Base-by-base conservation (phyloP, 2,797 vertebrate genomes). In the Ceryle rudis region DNA sequence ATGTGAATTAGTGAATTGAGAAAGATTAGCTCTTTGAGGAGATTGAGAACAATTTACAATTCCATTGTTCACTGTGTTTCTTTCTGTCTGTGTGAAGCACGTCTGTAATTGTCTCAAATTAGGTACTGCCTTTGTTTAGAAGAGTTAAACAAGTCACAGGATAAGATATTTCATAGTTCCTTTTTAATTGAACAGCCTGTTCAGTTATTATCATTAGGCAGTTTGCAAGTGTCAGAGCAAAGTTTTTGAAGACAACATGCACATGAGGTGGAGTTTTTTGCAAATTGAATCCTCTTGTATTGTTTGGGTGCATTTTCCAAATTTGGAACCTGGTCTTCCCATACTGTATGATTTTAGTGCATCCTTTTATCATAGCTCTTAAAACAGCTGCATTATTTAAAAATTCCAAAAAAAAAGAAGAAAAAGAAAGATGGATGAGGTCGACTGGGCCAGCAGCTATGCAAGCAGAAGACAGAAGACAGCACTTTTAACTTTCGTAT, bases 61-160 rank as follows among this genome's bases (percentile, higher is more conserved):
- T 46, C 69, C 54, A 81, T 91, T 93, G 86, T 95, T 71, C 0
- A 0, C 17, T 92, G 80, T 91, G 94, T 85, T 93, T 80, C 87
- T 96, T 86, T 92, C 86, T 94, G 93, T 83, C 87, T 83, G 42
- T 61, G 23, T 71, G 52, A 90, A 84, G 65, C 67, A 67, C 0
- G 2, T 65, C 90, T 93, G 74, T 96, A 95, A 93, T 95, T 97
- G 87, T 94, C 77, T 97, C 52, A 92, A 95, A 94, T 94, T 88
- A 94, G 78, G 70, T 67, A 73, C 47, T 83, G 52, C 72, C 52
- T 96, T 91, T 95, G 81, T 94, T 93, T 88, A 81, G 92, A 77
- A 64, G 82, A 92, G 60, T 95, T 94, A 94, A 96, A 71, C 77
- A 90, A 88, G 81, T 66, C 94, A 75, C 49, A 65, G 85, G 66